phyloP scores from a whole-genome alignment of 2,888 invertebrate genomes.

The Tipula helvola region DNA sequence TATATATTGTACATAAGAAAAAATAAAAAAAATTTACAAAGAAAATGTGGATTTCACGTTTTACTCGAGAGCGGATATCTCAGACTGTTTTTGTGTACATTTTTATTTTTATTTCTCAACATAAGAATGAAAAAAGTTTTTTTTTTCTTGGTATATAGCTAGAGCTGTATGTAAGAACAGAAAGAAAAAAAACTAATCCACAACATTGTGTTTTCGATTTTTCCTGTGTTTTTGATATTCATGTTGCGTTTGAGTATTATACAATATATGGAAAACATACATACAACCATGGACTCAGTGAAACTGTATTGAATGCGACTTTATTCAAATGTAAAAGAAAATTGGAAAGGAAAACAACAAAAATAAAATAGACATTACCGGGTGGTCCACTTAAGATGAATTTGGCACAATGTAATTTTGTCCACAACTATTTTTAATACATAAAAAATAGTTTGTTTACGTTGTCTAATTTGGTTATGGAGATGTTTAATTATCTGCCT shows the following conservation, averaged over 20 bases:
- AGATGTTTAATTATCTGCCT: too few relatives aligned
- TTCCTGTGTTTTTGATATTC: neutral
- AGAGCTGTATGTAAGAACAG: neutral
- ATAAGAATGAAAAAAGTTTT: neutral
- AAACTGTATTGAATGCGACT: neutral
- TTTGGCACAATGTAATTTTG: too few relatives aligned
- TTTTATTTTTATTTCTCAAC: neutral
- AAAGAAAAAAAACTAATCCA: neutral
- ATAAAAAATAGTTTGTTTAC: too few relatives aligned
- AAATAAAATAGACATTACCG: neutral
- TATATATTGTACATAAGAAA: neutral
- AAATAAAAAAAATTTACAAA: neutral
- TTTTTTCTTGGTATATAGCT: neutral
- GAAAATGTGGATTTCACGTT: neutral
- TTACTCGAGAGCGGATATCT: neutral
- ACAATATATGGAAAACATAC: neutral
- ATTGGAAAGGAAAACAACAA: neutral
- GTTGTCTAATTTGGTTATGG: too few relatives aligned
- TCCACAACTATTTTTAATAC: too few relatives aligned
- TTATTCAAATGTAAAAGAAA: neutral
- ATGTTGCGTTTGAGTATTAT: neutral
- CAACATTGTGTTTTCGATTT: neutral
- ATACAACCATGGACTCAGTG: neutral
- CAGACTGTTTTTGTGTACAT: neutral
- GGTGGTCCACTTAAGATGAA: too few relatives aligned